Base-by-base conservation (phyloP, 2,888 invertebrate species). In the Cinara cedri region DNA sequence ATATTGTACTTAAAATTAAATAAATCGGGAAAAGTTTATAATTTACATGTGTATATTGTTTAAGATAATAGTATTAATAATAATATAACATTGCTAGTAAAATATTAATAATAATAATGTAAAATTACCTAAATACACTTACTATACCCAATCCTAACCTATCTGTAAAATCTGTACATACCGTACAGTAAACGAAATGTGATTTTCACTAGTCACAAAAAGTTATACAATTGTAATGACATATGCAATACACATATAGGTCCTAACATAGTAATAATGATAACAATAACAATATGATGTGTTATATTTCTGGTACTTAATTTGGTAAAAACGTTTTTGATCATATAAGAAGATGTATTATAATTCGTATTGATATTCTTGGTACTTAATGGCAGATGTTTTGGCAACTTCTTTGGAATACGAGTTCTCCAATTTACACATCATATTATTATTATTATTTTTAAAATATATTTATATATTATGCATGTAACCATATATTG, bases 391-490 rank as follows among this genome's bases (percentile, higher is more conserved):
- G 24, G 4, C n/a, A 13, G 14, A 68, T 19, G 24, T 54, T 34
- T 66, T 68, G 26, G n/a, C 11, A 19, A 3, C 19, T 72, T 34
- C 19, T 16, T 21, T 34, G 11, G 62, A 63, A 62, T 62, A 34
- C 8, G 9, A 62, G 34, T 63, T 16, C 4, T 16, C 46, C 34
- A 14, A 51, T 6, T 63, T 14, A 49, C 21, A 60, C 55, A 10
- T 3, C 24, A 49, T 49, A 26, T 55, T 49, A 60, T 46, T 51
- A 72, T 62, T 60, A 62, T 60, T 49, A 62, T 51, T 51, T 74
- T 65, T 13, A 13, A 75, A 74, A 26, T 54, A 19, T 54, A 65
- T 55, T 75, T 42, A 51, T 74, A 42, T 44, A n/a, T 72, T 44
- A 6, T 34, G 21, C 26, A 21, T 54, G 49, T 63, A 21, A 42